Conservation (phyloP, 2,888 invertebrate genomes). For the Lamproptera curius region DNA sequence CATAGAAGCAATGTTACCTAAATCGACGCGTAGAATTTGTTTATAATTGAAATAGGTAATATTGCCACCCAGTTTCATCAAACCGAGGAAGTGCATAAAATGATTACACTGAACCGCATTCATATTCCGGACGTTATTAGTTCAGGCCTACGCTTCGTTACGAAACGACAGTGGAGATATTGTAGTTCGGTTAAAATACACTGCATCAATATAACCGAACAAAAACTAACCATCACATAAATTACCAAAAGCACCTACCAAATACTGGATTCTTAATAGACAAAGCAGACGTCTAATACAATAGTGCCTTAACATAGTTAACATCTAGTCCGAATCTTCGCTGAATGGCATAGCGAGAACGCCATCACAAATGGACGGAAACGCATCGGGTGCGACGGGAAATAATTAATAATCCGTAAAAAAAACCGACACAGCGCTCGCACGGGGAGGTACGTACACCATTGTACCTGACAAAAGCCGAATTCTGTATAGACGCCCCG, state of each 20-base stretch:
- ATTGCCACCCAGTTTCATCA: not conserved
- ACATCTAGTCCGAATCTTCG: no score
- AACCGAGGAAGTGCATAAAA: not conserved
- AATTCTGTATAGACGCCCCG: slow-evolving; percentile 58
- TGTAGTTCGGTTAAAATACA: no score
- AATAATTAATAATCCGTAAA: slow-evolving; percentile 52
- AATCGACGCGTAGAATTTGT: not conserved
- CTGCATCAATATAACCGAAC: no score
- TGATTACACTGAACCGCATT: not conserved
- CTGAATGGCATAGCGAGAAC: not conserved
- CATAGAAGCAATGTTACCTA: no score
- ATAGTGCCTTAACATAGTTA: no score
- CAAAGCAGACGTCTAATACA: no score
- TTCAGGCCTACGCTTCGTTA: not conserved
- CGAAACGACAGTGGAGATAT: not conserved
- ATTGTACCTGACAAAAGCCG: slow-evolving; percentile 57
- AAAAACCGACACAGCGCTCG: slow-evolving; percentile 56
- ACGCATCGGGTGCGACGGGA: slow-evolving; percentile 51
- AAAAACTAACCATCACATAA: no score
- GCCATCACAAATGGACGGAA: slow-evolving; percentile 42
- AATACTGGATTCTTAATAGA: no score
- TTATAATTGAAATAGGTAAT: not conserved
- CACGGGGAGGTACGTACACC: slow-evolving; percentile 39
- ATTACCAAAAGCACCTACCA: no score
- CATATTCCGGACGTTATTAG: not conserved